Evolutionary conservation across 2,888 invertebrate genomes (phyloP).

Genomic region (Nasonovia ribisnigri): DNA sequence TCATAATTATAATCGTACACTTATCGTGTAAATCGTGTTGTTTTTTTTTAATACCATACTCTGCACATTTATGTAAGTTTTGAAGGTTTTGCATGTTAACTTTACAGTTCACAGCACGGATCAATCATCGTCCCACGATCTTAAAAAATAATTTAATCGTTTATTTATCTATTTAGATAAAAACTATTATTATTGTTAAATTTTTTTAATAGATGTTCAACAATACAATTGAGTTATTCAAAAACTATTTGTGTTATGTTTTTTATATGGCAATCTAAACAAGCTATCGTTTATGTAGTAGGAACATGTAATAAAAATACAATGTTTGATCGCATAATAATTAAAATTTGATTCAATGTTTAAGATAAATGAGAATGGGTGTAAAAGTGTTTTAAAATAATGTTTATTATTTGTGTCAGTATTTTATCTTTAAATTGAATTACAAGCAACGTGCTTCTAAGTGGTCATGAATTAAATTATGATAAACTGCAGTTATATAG

Average conservation of each 20-base stretch:
- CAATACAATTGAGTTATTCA: constrained; percentile 40
- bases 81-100: background rate
- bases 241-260: background rate
- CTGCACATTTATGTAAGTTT: background rate
- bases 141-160: background rate
- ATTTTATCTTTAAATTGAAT: background rate
- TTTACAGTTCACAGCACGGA: background rate
- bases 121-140: background rate
- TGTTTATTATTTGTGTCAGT: background rate
- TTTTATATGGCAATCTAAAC: background rate
- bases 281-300: background rate
- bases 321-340: background rate
- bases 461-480: background rate
- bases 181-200: background rate
- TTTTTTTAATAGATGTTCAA: constrained; percentile 4
- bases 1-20: no score
- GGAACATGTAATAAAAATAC: background rate
- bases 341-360: constrained; percentile 5
- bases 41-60: no score
- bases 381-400: background rate
- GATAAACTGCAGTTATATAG: background rate
- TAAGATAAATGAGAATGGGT: background rate
- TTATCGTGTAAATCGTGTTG: no score
- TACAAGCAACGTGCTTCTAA: background rate
- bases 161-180: constrained; percentile 15